Base-by-base conservation (phyloP, 2,113 vertebrate species). In the Python bivittatus region DNA sequence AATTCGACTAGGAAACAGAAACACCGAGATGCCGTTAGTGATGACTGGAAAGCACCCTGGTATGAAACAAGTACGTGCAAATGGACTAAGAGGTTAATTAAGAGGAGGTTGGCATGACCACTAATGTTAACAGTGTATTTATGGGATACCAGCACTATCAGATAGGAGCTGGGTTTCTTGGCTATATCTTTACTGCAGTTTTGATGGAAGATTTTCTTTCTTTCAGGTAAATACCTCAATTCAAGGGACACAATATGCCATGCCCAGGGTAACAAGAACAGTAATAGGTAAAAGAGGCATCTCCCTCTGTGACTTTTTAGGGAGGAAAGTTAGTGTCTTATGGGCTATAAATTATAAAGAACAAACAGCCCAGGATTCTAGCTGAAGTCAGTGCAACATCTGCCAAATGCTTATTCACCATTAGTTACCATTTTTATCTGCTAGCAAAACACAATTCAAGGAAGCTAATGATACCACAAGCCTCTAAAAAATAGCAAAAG, bases 131-230 rank as follows among this genome's bases (percentile, higher is more conserved):
- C 12, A 84, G 93, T 92, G 92, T 94, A 94, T 92, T 27, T 68
- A 8, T 84, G 68, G 64, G 94, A 94, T 5, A 38, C 12, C 92
- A 94, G 56, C 56, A 86, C 23, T 60, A 61, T 0, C 83, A 88
- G 91, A 94, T 93, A 88, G 79, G 85, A 57, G 87, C 64, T 87
- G 91, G 91, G 90, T 94, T 89, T 94, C 84, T 93, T 90, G 89
- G 90, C 95, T 97, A 96, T 92, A 95, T 93, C 93, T 97, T 97
- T 95, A 95, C 96, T 96, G 95, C 97, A 97, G 96, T 96, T 97
- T 96, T 97, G 93, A 95, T 96, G 96, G n/a, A 56, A 56, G 56
- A 44, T 7, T 94, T 90, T 27, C 89, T 95, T 92, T 92, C 60
- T 12, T 93, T 95, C 44, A 79, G 42, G 52, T 93, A 93, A 95